Percentiles rank a stretch among this genome's conserved stretches.
These are phyloP conservation scores for Zapornia atra DNA, from an alignment of 2,113 vertebrate species.

Conservation along the genomic window DNA sequence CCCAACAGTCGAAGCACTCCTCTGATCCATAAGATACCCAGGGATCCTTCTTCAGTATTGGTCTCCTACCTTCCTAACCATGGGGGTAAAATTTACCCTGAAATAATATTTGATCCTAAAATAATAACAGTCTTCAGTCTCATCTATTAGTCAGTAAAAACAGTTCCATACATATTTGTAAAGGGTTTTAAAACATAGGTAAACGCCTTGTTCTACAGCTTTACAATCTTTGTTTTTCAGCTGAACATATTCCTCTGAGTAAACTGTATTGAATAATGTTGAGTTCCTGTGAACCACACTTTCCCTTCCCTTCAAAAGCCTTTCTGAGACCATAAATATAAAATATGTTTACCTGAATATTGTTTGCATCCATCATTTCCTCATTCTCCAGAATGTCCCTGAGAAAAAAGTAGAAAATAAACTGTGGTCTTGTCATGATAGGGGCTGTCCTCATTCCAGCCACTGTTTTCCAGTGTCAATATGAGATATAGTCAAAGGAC, in stretches of 20 bases:
- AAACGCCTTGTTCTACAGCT: not conserved
- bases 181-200: not conserved
- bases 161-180: not conserved
- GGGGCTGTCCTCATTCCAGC: not conserved
- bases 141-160: not conserved
- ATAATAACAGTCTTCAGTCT: not conserved
- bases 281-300: not conserved
- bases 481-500: not conserved
- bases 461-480: not conserved
- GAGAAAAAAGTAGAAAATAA: conserved; percentile 14
- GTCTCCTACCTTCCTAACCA: not conserved
- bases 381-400: not conserved
- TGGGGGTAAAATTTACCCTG: not conserved
- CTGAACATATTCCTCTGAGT: not conserved
- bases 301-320: not conserved
- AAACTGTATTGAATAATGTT: not conserved
- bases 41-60: not conserved
- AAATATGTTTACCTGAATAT: conserved; percentile 10
- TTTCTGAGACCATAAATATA: conserved; percentile 2
- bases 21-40: not conserved
- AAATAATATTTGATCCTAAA: not conserved
- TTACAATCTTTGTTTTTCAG: not conserved
- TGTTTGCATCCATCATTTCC: conserved; percentile 49
- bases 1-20: not conserved
- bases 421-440: not conserved